A percentile compares a stretch with the other conserved stretches of the same genome.
These are phyloP conservation scores for Toxotes chatareus DNA, from an alignment of 2,113 vertebrate genomes.

Conservation along the genomic window DNA sequence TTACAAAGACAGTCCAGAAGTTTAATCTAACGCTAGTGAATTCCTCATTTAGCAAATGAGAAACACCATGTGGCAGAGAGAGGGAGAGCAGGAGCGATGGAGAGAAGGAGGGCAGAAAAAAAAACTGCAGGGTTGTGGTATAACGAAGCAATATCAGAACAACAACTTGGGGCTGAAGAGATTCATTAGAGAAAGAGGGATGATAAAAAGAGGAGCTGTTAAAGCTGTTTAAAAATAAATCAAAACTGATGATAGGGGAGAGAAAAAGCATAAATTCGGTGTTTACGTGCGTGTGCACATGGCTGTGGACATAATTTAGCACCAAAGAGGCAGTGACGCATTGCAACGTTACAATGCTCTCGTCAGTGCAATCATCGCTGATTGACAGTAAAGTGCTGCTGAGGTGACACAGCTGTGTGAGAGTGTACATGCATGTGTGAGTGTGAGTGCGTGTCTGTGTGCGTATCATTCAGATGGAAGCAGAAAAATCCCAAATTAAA, in stretches of 20 bases:
- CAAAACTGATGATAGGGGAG: neutral
- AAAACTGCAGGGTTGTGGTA: conserved; percentile 1
- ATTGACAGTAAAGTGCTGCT: conserved; percentile 56
- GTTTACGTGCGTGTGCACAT: neutral
- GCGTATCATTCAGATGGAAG: conserved; percentile 29
- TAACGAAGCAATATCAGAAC: conserved; percentile 48
- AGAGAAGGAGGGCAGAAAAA: conserved; percentile 18
- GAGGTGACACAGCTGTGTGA: conserved; percentile 62
- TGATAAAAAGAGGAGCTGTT: conserved; percentile 26
- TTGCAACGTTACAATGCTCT: conserved; percentile 39
- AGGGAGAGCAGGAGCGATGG: conserved; percentile 34
- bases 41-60: conserved; percentile 74
- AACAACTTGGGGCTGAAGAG: conserved; percentile 38
- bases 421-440: neutral
- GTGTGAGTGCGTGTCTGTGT: conserved; percentile 12
- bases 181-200: conserved; percentile 39
- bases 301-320: conserved; percentile 28
- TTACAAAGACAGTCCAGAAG: conserved; percentile 55
- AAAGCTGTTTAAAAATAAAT: conserved; percentile 18
- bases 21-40: conserved; percentile 74
- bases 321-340: conserved; percentile 35
- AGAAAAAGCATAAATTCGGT: neutral
- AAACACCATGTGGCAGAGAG: conserved; percentile 58
- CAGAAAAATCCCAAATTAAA: conserved; percentile 55
- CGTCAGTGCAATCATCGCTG: conserved; percentile 58